These are phyloP conservation scores for Molanna angustata DNA, from an alignment of 2,888 invertebrate species.

Conservation along the genomic window DNA sequence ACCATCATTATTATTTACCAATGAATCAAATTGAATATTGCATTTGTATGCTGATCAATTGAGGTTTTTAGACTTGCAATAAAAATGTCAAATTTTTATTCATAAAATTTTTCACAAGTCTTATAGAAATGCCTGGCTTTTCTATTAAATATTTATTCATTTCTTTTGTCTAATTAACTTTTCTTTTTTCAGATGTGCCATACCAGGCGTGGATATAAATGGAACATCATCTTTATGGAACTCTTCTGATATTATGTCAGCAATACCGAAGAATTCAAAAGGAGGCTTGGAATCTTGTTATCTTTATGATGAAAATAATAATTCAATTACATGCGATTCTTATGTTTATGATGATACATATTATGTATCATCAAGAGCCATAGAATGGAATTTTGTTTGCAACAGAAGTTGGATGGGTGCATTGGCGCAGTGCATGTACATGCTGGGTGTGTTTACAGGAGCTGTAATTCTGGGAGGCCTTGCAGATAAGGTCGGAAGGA, in stretches of 20 bases:
- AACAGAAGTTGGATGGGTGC: slow-evolving; percentile 78
- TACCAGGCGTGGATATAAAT: slow-evolving; percentile 56
- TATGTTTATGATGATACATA: slow-evolving; percentile 76
- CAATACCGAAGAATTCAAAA: slow-evolving; percentile 57
- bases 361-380: slow-evolving; percentile 68
- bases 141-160: too few species aligned
- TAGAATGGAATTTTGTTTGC: slow-evolving; percentile 84
- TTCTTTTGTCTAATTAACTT: too few species aligned
- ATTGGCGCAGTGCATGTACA: slow-evolving; percentile 72
- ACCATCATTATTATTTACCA: too few species aligned
- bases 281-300: slow-evolving; percentile 64
- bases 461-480: slow-evolving; percentile 77
- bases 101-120: too few species aligned
- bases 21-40: too few species aligned
- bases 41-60: too few species aligned
- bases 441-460: slow-evolving; percentile 84
- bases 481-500: slow-evolving; percentile 81
- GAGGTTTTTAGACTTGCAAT: too few species aligned
- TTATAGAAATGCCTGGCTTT: too few species aligned
- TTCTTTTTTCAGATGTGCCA: slow-evolving; percentile 59
- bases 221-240: slow-evolving; percentile 55
- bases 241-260: slow-evolving; percentile 49
- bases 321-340: slow-evolving; percentile 43
- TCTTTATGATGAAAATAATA: slow-evolving; percentile 49
- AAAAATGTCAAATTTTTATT: too few species aligned